Base-by-base conservation (phyloP, 2,888 invertebrate species). In the Diadegma fenestrale region DNA sequence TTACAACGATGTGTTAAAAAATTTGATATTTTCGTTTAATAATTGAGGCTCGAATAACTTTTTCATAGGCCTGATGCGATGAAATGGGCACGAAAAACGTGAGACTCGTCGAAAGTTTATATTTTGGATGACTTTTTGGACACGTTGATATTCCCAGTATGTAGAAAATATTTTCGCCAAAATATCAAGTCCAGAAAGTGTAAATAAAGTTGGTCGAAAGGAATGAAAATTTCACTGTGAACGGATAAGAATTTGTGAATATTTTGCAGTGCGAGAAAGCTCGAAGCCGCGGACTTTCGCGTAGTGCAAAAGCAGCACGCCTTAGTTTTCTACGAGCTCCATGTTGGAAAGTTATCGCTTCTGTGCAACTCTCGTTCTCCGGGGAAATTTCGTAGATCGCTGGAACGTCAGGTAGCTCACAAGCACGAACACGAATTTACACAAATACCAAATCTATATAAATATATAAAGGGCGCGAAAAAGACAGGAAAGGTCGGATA, bases 321-420 rank as follows among this genome's bases (percentile, higher is more conserved):
- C 58, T 30, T 69, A 22, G 69, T 19, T 71, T 71, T 79, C 66
- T 43, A 64, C 37, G 73, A 41, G 58, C 75, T 68, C 73, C 73
- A 54, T 68, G 75, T 51, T 78, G 17, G 43, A 78, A 85, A 85
- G 82, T 82, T 82, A 82, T 85, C 78, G 78, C 78, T 85, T 82
- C 75, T 81, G 78, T 78, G 19, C 63, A 64, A 75, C 75, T 63
- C 77, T 54, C 77, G 64, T 82, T 82, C 85, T 85, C 85, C 79
- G 78, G 85, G 85, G 85, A 85, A 85, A 85, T 85, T 85, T 71
- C 64, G 75, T 43, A 79, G 82, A 85, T 82, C 85, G 82, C 54
- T 58, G 30, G 78, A 72, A 73, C 73, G 43, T 75, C 75, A 69
- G 75, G 37, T 37, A 64, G 26, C 45, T 26, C 58, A 43, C 43